Conservation (phyloP, 2,888 invertebrate species). For the Dryococelus australis region DNA sequence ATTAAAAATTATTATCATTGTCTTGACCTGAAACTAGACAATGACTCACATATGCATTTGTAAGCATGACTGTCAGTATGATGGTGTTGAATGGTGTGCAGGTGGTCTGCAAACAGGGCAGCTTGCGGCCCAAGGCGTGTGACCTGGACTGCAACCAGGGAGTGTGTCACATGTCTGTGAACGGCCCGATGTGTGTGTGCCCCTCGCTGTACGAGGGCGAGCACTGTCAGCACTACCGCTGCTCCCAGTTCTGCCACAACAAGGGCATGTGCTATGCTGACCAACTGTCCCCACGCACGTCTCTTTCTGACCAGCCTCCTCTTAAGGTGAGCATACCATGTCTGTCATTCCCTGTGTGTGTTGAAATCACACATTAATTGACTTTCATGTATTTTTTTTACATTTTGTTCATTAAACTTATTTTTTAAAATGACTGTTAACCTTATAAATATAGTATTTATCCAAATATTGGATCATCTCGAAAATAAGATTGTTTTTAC, state of each 20-base stretch:
- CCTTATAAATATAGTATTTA: no score
- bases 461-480: no score
- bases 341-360: neutral
- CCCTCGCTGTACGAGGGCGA: conserved; percentile 70
- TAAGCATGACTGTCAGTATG: no score
- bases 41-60: no score
- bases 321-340: conserved; percentile 51
- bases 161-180: conserved; percentile 62
- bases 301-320: conserved; percentile 47
- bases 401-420: no score
- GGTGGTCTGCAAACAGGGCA: conserved; percentile 45
- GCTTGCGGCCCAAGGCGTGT: conserved; percentile 55
- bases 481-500: no score
- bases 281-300: conserved; percentile 48
- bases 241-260: conserved; percentile 73
- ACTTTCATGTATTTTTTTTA: no score
- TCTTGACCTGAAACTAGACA: no score
- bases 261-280: conserved; percentile 59
- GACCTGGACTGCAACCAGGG: conserved; percentile 69
- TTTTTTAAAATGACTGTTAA: no score
- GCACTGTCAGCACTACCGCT: conserved; percentile 72
- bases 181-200: conserved; percentile 70
- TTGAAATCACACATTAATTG: no score
- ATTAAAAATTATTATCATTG: no score
- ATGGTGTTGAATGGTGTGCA: conserved; percentile 20